phyloP scores from a whole-genome alignment of 2,797 vertebrate species.

The Chaetophractus vellerosus region DNA sequence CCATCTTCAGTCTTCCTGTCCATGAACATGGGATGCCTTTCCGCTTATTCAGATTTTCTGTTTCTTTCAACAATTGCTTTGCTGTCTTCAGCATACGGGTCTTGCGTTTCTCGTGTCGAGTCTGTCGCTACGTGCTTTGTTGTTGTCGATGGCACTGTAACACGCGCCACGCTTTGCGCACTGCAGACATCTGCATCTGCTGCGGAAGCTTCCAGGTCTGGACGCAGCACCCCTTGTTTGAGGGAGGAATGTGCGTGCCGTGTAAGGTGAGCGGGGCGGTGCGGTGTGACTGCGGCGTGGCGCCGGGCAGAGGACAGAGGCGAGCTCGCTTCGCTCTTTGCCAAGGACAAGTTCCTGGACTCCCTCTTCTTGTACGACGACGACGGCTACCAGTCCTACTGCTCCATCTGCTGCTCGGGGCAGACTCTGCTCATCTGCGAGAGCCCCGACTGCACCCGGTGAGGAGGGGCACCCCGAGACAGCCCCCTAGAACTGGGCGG shows the following conservation, averaged over 20 bases:
- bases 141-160: rapidly evolving
- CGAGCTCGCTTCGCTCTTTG: neutral
- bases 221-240: slow-evolving; percentile 73
- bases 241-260: slow-evolving; percentile 65
- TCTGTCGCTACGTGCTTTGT: rapidly evolving
- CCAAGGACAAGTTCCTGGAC: slow-evolving; percentile 83
- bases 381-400: slow-evolving; percentile 72
- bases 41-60: rapidly evolving
- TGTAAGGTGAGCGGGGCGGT: slow-evolving; percentile 62
- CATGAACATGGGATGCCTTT: too few relatives aligned
- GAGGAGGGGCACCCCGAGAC: neutral
- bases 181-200: slow-evolving; percentile 78
- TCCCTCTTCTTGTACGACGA: slow-evolving; percentile 81
- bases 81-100: rapidly evolving
- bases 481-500: too few relatives aligned
- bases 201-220: slow-evolving; percentile 73
- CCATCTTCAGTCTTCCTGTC: neutral
- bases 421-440: slow-evolving; percentile 81
- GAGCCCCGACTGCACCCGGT: slow-evolving; percentile 79
- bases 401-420: slow-evolving; percentile 74
- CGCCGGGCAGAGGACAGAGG: neutral
- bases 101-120: rapidly evolving
- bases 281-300: rapidly evolving
- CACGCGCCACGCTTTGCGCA: rapidly evolving
- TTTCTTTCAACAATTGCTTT: rapidly evolving